Evolutionary conservation across 2,888 invertebrate species (phyloP).

Genomic region (Tinea pellionella): DNA sequence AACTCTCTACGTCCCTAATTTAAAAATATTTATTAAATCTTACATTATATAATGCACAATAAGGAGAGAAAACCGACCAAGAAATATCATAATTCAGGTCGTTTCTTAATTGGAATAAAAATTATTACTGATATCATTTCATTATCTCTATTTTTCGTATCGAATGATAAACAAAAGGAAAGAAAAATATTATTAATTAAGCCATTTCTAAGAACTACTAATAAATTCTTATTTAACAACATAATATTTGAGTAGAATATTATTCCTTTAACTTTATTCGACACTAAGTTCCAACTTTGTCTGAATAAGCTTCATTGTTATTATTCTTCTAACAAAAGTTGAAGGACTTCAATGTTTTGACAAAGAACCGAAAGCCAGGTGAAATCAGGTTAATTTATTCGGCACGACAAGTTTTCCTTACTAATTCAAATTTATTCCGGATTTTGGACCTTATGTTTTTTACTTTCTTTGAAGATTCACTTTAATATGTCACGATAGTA

Average conservation of each 20-base stretch:
- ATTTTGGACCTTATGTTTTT: neutral
- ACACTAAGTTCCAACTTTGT: constrained; percentile 24
- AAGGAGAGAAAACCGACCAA: too few species aligned
- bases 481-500: too few species aligned
- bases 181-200: too few species aligned
- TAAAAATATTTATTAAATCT: too few species aligned
- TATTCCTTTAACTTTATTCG: constrained; percentile 23
- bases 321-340: constrained; percentile 15
- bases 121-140: too few species aligned
- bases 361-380: constrained; percentile 10
- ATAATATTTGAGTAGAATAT: neutral
- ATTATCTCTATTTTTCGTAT: too few species aligned
- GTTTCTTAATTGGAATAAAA: too few species aligned
- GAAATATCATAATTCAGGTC: too few species aligned
- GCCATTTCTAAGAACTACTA: too few species aligned
- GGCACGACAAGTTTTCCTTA: constrained; percentile 9
- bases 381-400: constrained; percentile 14
- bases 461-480: neutral
- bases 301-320: constrained; percentile 21
- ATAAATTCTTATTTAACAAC: neutral
- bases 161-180: too few species aligned
- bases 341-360: constrained; percentile 9
- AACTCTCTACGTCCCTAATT: neutral
- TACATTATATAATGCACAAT: too few species aligned
- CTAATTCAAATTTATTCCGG: constrained; percentile 10